Percentiles rank a stretch among this genome's conserved stretches.
Conservation (phyloP, 2,797 vertebrate genomes). For the Mus minutoides region DNA sequence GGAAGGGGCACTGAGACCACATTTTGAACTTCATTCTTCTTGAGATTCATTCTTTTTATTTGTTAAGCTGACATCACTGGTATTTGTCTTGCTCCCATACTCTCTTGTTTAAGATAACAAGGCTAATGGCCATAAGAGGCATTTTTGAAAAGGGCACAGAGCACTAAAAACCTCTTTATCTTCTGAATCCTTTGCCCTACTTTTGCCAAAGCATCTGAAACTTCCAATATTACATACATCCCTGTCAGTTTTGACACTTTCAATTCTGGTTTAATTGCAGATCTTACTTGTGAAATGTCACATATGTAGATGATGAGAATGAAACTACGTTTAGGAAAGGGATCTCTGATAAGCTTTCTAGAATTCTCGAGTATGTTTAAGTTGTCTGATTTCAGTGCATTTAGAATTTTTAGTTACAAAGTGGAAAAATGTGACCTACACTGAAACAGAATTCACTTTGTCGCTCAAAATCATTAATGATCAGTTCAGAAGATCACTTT, state of each 20-base stretch:
- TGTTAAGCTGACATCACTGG: neutral
- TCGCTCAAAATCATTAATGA: constrained; percentile 6
- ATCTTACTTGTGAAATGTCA: constrained; percentile 35
- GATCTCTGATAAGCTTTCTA: neutral
- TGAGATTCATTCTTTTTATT: neutral
- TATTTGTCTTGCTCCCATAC: constrained; percentile 20
- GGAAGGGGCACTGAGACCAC: too few relatives aligned
- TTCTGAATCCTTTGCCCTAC: neutral
- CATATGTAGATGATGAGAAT: constrained; percentile 3
- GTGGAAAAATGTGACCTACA: neutral
- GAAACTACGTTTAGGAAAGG: constrained; percentile 35
- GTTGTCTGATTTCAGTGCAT: neutral
- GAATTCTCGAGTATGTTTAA: neutral
- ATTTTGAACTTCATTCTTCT: too few relatives aligned
- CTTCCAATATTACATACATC: neutral
- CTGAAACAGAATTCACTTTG: constrained; percentile 14
- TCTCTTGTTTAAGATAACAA: constrained; percentile 61
- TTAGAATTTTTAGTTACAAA: constrained; percentile 4
- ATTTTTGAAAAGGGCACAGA: constrained; percentile 55
- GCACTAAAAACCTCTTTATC: constrained; percentile 9
- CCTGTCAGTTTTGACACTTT: constrained; percentile 27
- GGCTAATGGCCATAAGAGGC: constrained; percentile 19
- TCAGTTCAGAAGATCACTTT: neutral
- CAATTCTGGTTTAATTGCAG: constrained; percentile 8
- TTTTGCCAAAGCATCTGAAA: constrained; percentile 1